Conservation (phyloP, 2,113 vertebrate genomes). For the Paradisaea rubra region DNA sequence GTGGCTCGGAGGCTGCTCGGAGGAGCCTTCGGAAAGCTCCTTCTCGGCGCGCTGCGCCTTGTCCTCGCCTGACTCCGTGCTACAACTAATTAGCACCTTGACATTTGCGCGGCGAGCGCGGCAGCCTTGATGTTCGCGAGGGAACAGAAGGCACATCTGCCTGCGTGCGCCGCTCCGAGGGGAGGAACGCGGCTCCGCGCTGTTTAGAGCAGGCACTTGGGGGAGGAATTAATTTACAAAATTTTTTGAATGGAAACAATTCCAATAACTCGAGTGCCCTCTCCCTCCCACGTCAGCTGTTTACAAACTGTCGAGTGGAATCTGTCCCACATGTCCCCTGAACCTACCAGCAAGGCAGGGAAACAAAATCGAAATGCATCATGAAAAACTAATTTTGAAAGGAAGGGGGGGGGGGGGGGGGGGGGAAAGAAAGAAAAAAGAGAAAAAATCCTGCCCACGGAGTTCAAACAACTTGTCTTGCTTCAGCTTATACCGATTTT, state of each 20-base stretch:
- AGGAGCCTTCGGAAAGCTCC: not conserved
- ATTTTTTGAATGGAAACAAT: constrained; percentile 59
- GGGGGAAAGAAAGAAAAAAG: too few species aligned
- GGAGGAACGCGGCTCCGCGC: constrained; percentile 5
- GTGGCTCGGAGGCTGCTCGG: not conserved
- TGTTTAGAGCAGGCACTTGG: constrained; percentile 29
- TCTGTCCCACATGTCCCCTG: constrained; percentile 22
- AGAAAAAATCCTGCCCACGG: not conserved
- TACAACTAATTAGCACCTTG: constrained; percentile 33
- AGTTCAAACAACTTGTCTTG: not conserved
- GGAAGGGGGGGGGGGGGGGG: too few species aligned
- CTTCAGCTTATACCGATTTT: not conserved
- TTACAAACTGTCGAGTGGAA: constrained; percentile 28
- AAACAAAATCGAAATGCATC: not conserved
- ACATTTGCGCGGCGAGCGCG: not conserved
- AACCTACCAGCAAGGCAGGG: not conserved
- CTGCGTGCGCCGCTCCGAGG: constrained; percentile 14
- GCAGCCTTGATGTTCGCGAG: not conserved
- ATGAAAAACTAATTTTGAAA: not conserved
- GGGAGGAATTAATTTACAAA: constrained; percentile 55
- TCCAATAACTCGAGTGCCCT: not conserved
- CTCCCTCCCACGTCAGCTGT: constrained; percentile 1
- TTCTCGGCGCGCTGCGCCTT: not conserved
- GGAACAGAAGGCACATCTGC: constrained; percentile 60
- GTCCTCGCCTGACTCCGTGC: constrained; percentile 15